phyloP scores from a whole-genome alignment of 2,888 invertebrate genomes.

The Aplocera efformata region DNA sequence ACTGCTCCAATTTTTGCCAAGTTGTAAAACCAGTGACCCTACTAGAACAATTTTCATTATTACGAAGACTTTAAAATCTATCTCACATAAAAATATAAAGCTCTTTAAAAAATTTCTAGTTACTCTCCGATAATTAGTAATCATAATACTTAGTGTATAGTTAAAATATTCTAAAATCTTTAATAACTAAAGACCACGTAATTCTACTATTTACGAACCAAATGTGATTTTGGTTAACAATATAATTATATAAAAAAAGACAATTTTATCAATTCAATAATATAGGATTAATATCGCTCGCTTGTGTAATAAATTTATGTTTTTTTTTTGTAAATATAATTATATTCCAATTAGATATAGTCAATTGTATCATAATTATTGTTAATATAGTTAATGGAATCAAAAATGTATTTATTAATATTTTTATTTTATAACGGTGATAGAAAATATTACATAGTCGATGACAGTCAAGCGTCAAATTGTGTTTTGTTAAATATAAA shows the following conservation, averaged over 20 bases:
- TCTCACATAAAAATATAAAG: too few relatives aligned
- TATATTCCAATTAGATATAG: slow-evolving; percentile 74
- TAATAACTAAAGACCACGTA: neutral
- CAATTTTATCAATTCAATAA: slow-evolving; percentile 35
- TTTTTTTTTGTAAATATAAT: slow-evolving; percentile 66
- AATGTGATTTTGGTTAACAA: slow-evolving; percentile 40
- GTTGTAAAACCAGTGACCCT: too few relatives aligned
- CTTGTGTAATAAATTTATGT: slow-evolving; percentile 50
- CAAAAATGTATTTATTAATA: slow-evolving; percentile 58
- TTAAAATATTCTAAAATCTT: slow-evolving; percentile 17
- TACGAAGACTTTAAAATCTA: too few relatives aligned
- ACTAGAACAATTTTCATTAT: too few relatives aligned
- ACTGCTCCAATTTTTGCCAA: too few relatives aligned
- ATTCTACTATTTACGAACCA: slow-evolving; percentile 35
- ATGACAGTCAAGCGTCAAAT: too few relatives aligned
- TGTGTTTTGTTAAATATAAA: too few relatives aligned
- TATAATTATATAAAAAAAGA: slow-evolving; percentile 40
- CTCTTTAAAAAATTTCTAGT: too few relatives aligned
- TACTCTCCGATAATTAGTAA: too few relatives aligned
- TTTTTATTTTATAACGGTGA: slow-evolving; percentile 26
- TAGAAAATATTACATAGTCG: too few relatives aligned
- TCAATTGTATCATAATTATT: slow-evolving; percentile 73
- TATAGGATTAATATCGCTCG: slow-evolving; percentile 33
- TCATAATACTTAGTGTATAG: slow-evolving; percentile 1
- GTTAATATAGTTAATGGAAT: slow-evolving; percentile 54